phyloP scores from a whole-genome alignment of 2,888 invertebrate genomes.

The Opisthograptis luteolata region DNA sequence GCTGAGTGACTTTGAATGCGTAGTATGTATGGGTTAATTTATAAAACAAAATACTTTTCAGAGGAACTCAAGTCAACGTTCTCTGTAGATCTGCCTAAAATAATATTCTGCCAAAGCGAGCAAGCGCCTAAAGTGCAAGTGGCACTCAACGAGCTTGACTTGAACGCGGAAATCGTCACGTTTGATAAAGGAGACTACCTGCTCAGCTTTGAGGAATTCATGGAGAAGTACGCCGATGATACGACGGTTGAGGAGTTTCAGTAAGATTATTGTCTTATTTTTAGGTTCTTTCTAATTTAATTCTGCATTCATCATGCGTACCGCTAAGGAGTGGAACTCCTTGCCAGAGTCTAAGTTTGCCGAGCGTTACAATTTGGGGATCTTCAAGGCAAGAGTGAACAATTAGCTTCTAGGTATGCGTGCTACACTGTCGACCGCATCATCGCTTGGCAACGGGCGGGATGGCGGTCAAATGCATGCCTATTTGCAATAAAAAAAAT shows the following conservation, averaged over 20 bases:
- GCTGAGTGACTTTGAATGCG: no score
- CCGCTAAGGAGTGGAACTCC: no score
- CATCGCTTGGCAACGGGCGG: no score
- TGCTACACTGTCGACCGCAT: no score
- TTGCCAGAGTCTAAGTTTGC: no score
- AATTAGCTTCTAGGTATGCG: no score
- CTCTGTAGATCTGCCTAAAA: constrained; percentile 51
- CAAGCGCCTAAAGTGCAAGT: constrained; percentile 53
- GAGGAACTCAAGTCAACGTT: constrained; percentile 58
- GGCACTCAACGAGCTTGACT: constrained; percentile 48
- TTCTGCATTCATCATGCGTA: no score
- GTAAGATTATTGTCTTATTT: constrained; percentile 41
- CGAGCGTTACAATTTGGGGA: no score
- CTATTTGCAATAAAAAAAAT: no score
- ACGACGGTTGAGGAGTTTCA: constrained; percentile 52
- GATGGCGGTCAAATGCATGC: no score
- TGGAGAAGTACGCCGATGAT: constrained; percentile 50
- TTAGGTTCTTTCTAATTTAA: no score
- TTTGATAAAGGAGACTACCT: constrained; percentile 58
- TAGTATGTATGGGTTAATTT: not conserved
- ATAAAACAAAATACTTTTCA: constrained; percentile 28
- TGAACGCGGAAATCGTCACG: constrained; percentile 55
- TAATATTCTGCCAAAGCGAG: constrained; percentile 65
- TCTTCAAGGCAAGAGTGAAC: no score
- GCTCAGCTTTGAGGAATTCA: constrained; percentile 51